phyloP scores from a whole-genome alignment of 1,140 invertebrate species.

The Schmidtea mediterranea region DNA sequence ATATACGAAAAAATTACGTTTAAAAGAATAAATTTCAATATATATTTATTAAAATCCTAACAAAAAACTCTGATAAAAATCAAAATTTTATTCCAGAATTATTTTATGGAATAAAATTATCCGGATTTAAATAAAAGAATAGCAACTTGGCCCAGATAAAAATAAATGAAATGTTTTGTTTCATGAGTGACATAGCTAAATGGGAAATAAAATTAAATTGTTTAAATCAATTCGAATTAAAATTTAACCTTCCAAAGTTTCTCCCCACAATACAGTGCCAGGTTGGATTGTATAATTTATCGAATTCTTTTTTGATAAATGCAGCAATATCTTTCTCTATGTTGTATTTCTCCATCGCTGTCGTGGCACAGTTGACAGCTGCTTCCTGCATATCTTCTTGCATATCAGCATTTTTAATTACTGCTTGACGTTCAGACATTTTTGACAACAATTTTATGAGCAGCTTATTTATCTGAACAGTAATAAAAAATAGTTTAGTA shows the following conservation, averaged over 20 bases:
- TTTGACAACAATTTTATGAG: too few relatives aligned
- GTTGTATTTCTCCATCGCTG: conserved; percentile 93
- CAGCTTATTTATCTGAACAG: too few relatives aligned
- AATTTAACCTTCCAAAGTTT: conserved; percentile 42
- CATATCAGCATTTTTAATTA: conserved; percentile 99
- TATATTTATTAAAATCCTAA: too few relatives aligned
- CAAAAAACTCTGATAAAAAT: too few relatives aligned
- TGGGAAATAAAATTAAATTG: not conserved
- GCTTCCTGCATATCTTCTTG: conserved; percentile 99
- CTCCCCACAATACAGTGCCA: conserved; percentile 77
- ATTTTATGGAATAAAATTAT: too few relatives aligned
- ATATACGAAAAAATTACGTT: too few relatives aligned
- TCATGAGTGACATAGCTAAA: conserved; percentile 71
- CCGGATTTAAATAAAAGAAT: too few relatives aligned
- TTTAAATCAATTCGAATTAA: too few relatives aligned
- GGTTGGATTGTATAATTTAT: conserved; percentile 92
- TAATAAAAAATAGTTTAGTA: too few relatives aligned
- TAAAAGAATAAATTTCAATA: too few relatives aligned
- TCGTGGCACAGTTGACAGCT: conserved; percentile 89
- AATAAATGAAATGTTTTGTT: conserved; percentile 88
- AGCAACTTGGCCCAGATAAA: too few relatives aligned
- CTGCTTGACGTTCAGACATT: conserved; percentile 95
- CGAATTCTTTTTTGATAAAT: conserved; percentile 89
- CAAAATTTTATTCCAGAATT: too few relatives aligned
- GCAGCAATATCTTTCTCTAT: conserved; percentile 98